These are phyloP conservation scores for Drosophila mayri DNA, from an alignment of 1,140 invertebrate genomes.

Conservation along the genomic window DNA sequence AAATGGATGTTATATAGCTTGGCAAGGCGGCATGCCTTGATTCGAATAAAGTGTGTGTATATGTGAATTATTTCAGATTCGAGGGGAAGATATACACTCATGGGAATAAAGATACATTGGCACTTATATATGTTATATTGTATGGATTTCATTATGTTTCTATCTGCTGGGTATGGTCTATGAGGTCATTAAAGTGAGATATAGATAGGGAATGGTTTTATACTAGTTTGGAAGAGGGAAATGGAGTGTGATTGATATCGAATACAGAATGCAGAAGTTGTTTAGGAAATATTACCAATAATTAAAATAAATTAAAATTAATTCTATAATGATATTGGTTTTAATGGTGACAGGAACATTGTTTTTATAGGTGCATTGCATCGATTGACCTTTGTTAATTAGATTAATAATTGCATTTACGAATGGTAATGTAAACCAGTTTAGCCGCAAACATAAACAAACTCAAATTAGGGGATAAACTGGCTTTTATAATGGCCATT, in stretches of 20 bases:
- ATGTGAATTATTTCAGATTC: slow-evolving; percentile 35
- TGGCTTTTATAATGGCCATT: background rate
- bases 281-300: too few species aligned
- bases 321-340: background rate
- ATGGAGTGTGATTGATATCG: background rate
- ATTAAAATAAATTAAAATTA: too few species aligned
- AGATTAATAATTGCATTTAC: background rate
- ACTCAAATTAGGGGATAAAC: background rate
- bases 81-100: slow-evolving; percentile 33
- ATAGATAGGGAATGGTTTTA: slow-evolving; percentile 14
- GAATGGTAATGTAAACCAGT: background rate
- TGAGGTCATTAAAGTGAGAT: slow-evolving; percentile 42
- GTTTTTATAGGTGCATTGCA: background rate
- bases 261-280: too few species aligned
- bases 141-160: background rate
- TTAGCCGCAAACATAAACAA: slow-evolving; percentile 1
- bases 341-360: background rate
- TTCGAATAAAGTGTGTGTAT: slow-evolving; percentile 15
- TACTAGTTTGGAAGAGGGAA: background rate
- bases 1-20: slow-evolving; percentile 50
- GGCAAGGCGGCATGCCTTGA: slow-evolving; percentile 19
- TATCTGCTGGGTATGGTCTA: slow-evolving; percentile 23
- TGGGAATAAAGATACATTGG: slow-evolving; percentile 34
- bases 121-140: background rate
- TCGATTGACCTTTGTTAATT: background rate